Evolutionary conservation across 1,140 invertebrate species (phyloP).

Genomic region (Zeugodacus cucurbitae): DNA sequence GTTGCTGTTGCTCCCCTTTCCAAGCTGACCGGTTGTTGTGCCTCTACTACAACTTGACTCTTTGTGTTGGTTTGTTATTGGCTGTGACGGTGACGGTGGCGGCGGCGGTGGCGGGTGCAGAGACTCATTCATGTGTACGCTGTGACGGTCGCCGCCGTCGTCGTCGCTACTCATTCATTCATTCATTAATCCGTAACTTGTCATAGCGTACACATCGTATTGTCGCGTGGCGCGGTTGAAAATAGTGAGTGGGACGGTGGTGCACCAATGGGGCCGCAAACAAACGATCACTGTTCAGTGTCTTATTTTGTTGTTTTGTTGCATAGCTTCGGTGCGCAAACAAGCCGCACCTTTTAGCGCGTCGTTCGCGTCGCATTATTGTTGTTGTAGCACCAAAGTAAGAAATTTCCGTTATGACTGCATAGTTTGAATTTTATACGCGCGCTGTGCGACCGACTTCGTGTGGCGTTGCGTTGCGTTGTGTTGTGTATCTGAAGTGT

Average conservation of each 20-base stretch:
- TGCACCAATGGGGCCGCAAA: neutral
- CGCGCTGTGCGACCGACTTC: neutral
- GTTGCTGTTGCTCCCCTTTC: neutral
- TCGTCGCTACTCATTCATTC: neutral
- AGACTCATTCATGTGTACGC: constrained; percentile 7
- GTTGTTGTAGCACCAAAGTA: neutral
- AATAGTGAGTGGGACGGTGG: neutral
- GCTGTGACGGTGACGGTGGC: neutral
- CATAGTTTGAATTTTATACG: constrained; percentile 1
- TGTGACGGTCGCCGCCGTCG: neutral
- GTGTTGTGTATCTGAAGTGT: neutral
- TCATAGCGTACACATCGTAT: constrained; percentile 36
- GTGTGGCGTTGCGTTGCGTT: neutral
- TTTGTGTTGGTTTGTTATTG: neutral
- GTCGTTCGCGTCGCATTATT: neutral
- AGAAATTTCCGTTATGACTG: constrained; percentile 30
- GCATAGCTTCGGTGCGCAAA: neutral
- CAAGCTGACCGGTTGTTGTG: neutral
- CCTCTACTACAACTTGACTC: neutral
- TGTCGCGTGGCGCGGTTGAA: neutral
- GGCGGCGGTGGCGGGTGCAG: neutral
- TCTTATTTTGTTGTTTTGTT: neutral
- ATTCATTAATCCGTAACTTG: constrained; percentile 37
- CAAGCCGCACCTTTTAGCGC: neutral
- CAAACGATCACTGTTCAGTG: neutral